Base-by-base conservation (phyloP, 2,113 vertebrate species). In the Mormoops blainvillei region DNA sequence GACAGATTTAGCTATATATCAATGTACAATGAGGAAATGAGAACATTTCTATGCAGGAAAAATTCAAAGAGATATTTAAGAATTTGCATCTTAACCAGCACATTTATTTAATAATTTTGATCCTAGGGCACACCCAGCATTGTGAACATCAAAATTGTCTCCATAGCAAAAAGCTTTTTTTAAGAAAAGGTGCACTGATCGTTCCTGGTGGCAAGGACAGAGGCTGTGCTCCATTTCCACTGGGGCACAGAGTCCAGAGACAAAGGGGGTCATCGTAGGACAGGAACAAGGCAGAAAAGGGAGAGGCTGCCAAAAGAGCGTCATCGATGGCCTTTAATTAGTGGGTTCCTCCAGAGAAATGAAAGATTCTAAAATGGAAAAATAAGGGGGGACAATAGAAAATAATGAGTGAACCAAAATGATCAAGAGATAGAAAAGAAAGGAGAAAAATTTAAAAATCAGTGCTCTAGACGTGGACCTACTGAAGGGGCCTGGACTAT, bases 51-150 rank as follows among this genome's bases (percentile, higher is more conserved):
- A 33, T 89, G 83, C 20, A 76, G 50, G 31, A 3, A 67, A 41
- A 86, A 56, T 54, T 13, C 65, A 50, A 70, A 71, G 54, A 77
- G 6, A 16, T 8, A 61, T 2, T 89, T 87, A 65, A 71, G 19
- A 18, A 45, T 65, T 93, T 50, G 12, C 3, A 54, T 84, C 63
- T 87, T 78, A 88, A 58, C 7, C 31, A 67, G 41, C 20, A 33
- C 77, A 84, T 93, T 89, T 86, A 85, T 86, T 89, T 91, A 78
- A 58, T 91, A 58, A 45, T 94, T 71, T 94, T 36, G 33, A 58
- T 85, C 18, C 28, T 58, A 26, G 19, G 33, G 15, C 45, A 65
- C 5, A 52, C 14, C 20, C 6, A 91, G 68, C 10, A 70, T 78
- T 67, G 16, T 74, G 12, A 41, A 36, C 56, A 50, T 61, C 24